These are phyloP conservation scores for Philereme vetulata DNA, from an alignment of 2,888 invertebrate species.

Conservation along the genomic window DNA sequence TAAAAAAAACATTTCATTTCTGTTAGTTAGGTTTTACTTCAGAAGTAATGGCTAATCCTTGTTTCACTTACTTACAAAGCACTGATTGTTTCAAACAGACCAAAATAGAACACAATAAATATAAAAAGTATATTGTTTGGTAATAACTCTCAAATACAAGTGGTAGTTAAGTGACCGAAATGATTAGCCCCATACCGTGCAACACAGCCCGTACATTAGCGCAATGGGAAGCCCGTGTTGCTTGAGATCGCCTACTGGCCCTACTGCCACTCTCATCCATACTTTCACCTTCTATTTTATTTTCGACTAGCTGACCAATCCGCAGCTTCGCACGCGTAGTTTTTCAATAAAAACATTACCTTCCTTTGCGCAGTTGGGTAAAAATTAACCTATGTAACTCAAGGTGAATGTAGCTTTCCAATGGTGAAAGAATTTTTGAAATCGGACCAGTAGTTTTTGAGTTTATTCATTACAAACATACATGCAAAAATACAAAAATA, in stretches of 20 bases:
- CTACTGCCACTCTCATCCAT: constrained; percentile 40
- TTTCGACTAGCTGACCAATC: no score
- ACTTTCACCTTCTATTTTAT: neutral
- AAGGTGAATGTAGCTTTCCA: no score
- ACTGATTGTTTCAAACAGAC: constrained; percentile 20
- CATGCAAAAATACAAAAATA: no score
- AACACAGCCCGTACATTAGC: constrained; percentile 70
- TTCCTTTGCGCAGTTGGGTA: no score
- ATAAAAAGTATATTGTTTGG: constrained; percentile 42
- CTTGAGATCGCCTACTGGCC: constrained; percentile 45
- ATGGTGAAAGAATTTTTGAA: no score
- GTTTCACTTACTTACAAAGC: constrained; percentile 7
- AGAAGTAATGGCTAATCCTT: constrained; percentile 14
- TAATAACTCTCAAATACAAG: constrained; percentile 63
- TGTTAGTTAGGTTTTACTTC: no score
- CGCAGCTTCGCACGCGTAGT: no score
- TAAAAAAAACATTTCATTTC: no score
- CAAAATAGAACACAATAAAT: constrained; percentile 37
- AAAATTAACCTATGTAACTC: no score
- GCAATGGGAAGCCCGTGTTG: constrained; percentile 62
- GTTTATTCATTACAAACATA: no score
- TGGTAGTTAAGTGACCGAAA: constrained; percentile 70
- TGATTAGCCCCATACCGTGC: constrained; percentile 68
- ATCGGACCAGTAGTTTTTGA: no score
- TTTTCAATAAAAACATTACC: no score